Base-by-base conservation (phyloP, 2,797 vertebrate genomes). In the Petrocephalus sullivani region DNA sequence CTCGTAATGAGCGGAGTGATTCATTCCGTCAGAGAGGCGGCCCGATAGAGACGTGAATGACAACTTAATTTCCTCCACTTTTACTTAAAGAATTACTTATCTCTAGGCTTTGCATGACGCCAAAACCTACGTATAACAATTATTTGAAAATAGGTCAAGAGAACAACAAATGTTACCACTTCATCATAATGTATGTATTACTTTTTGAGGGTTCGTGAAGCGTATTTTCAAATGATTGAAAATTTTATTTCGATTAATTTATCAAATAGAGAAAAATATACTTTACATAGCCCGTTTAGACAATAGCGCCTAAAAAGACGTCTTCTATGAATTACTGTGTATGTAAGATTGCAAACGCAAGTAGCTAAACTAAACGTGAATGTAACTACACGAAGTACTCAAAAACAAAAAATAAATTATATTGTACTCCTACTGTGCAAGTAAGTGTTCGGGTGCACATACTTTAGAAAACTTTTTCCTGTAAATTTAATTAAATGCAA, bases 1-100 rank as follows among this genome's bases (percentile, higher is more conserved):
- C 33, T 12, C 23, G 10, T 88, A 88, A 88, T 88, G 54, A 86
- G 88, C 60, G 58, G 61, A 78, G 28, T 60, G 61, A 86, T 86
- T 75, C 54, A 61, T 54, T 56, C 51, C 83, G 53, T 71, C 51
- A 86, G 61, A 88, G 58, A 21, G 64, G 28, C 53, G 49, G n/a
- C 19, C 83, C 56, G 85, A 86, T 89, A 71, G 56, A 75, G 53
- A 88, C 7, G 7, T 60, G 84, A 51, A 78, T 86, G 88, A 88
- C 83, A 88, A 41, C 84, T 86, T 60, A 0, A 86, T 86, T 58
- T 58, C 82, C 21, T 61, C 71, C 37, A 78, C 37, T 78, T 78
- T 46, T 41, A 78, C 71, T 78, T 78, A 78, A 78, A 78, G 33
- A 78, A 78, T 78, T 19, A 78, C 71, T 46, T 83, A 19, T 83